phyloP scores from a whole-genome alignment of 1,140 invertebrate species.

The Temnothorax longispinosus region DNA sequence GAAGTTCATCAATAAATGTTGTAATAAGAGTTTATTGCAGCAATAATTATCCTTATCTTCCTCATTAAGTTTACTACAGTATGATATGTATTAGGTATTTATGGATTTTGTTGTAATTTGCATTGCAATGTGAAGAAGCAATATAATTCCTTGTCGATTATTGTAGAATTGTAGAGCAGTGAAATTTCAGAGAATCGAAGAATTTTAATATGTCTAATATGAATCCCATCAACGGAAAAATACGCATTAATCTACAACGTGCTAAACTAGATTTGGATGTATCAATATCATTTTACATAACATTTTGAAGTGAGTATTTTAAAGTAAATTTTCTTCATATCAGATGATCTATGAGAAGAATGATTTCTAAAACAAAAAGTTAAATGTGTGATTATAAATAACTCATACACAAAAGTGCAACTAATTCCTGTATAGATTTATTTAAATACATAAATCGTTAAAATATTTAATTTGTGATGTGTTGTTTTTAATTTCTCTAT shows the following conservation, averaged over 20 bases:
- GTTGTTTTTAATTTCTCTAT: background rate
- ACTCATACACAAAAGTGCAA: background rate
- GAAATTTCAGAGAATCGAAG: too few species aligned
- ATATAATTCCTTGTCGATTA: too few species aligned
- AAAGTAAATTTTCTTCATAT: background rate
- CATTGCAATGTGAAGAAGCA: background rate
- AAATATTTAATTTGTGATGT: background rate
- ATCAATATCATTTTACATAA: too few species aligned
- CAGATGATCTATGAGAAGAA: background rate
- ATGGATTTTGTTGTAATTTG: background rate
- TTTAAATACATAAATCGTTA: background rate
- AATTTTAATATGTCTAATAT: too few species aligned
- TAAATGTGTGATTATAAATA: background rate
- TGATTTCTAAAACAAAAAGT: background rate
- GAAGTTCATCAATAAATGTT: constrained; percentile 1
- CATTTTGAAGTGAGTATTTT: too few species aligned
- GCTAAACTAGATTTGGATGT: too few species aligned
- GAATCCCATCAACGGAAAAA: background rate
- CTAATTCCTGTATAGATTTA: background rate
- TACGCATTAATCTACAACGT: background rate
- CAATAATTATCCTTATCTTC: background rate
- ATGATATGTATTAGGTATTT: background rate
- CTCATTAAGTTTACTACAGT: background rate
- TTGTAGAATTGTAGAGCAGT: too few species aligned
- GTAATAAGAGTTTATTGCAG: background rate